Evolutionary conservation across 2,888 invertebrate species (phyloP), one percentile per base, ranked within the genome.

Genomic region (Apomyelois bistriatella): DNA sequence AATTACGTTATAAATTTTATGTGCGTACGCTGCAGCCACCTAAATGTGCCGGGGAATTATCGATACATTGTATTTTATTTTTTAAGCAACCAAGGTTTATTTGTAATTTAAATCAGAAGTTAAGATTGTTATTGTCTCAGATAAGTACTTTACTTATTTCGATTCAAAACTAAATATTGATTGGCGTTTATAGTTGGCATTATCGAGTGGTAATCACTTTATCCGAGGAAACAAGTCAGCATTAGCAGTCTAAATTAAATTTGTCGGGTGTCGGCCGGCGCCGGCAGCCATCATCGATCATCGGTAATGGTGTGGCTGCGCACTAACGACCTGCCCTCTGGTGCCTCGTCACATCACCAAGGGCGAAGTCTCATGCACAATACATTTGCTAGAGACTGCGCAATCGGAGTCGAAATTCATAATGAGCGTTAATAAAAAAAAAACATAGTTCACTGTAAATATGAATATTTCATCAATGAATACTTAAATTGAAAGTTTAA

Each of bases 181-280:
- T 22, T 51, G 12, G 10, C 7, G 36, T 37, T 42, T 37, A 12
- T 6, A 13, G 16, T 41, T 43, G 35, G 42, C 42, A 40, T 30
- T 51, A 41, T 41, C 51, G 42, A 51, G 35, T 43, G 35, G 17
- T 43, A 43, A 78, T 77, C 66, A 70, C 70, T 77, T 71, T 74
- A 77, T 81, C 55, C 61, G 57, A 58, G 61, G 65, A 65, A 70
- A 65, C 66, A 72, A 61, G 64, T 69, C 66, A 69, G 71, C 75
- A 85, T 85, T 83, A 82, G 82, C 71, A 74, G 74, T 85, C 76
- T 79, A 85, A 88, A 89, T 88, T 85, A 83, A 88, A 88, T 89
- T 87, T 85, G 86, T 85, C 74, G 79, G 78, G 74, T 82, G 78
- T 80, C 76, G 70, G 54, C 42, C 72, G 80, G 78, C 83, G 83